phyloP scores from a whole-genome alignment of 2,888 invertebrate species.

The Ceriagrion tenellum region DNA sequence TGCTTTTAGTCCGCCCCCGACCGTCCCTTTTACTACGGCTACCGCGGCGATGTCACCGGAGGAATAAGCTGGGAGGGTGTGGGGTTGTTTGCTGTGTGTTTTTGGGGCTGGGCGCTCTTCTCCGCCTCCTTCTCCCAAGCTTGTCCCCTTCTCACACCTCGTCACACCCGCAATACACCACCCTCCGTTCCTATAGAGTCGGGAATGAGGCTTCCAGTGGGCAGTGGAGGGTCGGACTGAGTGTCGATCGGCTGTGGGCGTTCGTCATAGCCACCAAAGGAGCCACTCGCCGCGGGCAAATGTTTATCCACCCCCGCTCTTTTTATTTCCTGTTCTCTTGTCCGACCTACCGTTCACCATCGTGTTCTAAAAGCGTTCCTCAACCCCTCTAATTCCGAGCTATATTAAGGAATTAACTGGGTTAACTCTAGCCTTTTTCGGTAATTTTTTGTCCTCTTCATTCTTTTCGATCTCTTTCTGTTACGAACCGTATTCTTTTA shows the following conservation, averaged over 20 bases:
- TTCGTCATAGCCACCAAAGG: background rate
- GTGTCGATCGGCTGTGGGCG: background rate
- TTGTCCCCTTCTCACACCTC: background rate
- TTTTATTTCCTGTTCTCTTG: background rate
- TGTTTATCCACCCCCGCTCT: background rate
- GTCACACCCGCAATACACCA: background rate
- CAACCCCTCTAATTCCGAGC: no score
- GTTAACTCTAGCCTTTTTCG: no score
- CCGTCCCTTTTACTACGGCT: no score
- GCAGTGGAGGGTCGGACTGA: background rate
- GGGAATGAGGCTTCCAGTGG: background rate
- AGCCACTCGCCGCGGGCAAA: background rate
- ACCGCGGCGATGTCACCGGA: background rate
- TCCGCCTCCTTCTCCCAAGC: background rate
- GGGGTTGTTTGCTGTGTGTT: background rate
- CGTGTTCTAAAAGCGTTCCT: no score
- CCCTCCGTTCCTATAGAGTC: background rate
- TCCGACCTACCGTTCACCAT: background rate
- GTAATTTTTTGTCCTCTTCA: no score
- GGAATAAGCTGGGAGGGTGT: background rate
- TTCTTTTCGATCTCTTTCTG: no score
- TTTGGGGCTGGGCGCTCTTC: background rate
- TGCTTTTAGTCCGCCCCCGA: background rate
- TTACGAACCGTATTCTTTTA: no score
- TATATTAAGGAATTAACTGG: no score